Evolutionary conservation across 2,113 vertebrate genomes (phyloP), one percentile per base, ranked within the genome.

Genomic region (Epinephelus moara): DNA sequence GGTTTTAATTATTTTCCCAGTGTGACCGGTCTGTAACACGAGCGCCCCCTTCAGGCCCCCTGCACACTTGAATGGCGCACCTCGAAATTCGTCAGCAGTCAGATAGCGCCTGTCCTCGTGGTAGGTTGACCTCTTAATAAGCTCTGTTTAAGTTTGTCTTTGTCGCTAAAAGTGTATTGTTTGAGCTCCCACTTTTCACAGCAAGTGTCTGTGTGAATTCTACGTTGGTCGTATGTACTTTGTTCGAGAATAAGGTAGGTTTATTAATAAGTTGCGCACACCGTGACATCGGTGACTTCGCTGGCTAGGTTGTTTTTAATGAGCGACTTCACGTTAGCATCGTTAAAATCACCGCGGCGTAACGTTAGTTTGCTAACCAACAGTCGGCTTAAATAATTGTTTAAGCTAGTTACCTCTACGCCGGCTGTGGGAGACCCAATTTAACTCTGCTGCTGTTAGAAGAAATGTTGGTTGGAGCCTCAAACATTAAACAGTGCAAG

Each of bases 101-200:
- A 10, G 18, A 1, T 4, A 0, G 9, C 37, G 6, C 6, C 18
- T 13, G 17, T n/a, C 7, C 6, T 4, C 0, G 10, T 42, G 56
- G 70, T 49, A 42, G 6, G 56, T 30, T 15, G 0, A 50, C 1
- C 3, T 17, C 3, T n/a, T 3, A n/a, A 23, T 12, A 4, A 63
- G 4, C 18, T 37, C 4, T 6, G 2, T 61, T 15, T 14, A 61
- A 37, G 7, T 27, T 47, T 1, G 45, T 50, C 3, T 73, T 57
- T n/a, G 11, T 59, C 1, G 23, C 0, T 47, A 21, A 60, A 21
- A 45, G 23, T 15, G 7, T 17, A 3, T 33, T 33, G 61, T 49
- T 12, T 1, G 1, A 52, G 9, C 12, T 30, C 6, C 1, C 3
- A 21, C 1, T 14, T 4, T 0, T 47, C 8, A 7, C 4, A 30